These are phyloP conservation scores for Drosophila helvetica DNA, from an alignment of 2,888 invertebrate species.

Conservation along the genomic window DNA sequence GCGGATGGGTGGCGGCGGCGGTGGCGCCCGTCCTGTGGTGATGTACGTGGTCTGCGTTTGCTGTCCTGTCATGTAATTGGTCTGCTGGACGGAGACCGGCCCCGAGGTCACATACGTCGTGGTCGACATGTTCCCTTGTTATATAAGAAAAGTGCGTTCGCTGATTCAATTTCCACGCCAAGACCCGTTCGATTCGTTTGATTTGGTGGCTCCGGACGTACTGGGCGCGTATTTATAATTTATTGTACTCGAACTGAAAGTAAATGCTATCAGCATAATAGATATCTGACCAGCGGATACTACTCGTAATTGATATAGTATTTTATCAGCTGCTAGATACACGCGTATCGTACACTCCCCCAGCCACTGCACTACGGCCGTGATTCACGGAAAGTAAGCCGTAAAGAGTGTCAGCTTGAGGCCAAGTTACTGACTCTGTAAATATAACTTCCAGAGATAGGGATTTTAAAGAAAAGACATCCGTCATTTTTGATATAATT, in stretches of 20 bases:
- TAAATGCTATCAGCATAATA: constrained; percentile 38
- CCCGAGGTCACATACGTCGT: constrained; percentile 34
- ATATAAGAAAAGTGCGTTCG: constrained; percentile 6
- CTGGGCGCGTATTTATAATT: constrained; percentile 38
- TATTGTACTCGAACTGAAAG: constrained; percentile 14
- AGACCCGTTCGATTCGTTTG: constrained; percentile 31
- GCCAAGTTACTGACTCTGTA: background rate
- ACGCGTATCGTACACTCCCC: constrained; percentile 14
- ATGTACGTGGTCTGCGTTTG: constrained; percentile 47
- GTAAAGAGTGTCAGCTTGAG: constrained; percentile 1
- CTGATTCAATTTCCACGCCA: background rate
- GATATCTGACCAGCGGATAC: constrained; percentile 30
- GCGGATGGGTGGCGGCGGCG: constrained; percentile 33
- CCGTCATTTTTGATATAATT: too few species aligned
- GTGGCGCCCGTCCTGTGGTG: constrained; percentile 24
- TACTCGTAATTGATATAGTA: constrained; percentile 32
- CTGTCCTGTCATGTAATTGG: constrained; percentile 27
- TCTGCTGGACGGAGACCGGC: constrained; percentile 26
- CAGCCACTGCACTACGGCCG: constrained; percentile 16
- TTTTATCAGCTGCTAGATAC: constrained; percentile 43
- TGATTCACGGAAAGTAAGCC: constrained; percentile 28
- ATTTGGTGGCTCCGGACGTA: constrained; percentile 22
- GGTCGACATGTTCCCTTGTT: constrained; percentile 23
- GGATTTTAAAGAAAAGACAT: too few species aligned
- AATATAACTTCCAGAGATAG: too few species aligned